Evolutionary conservation across 2,797 vertebrate species (phyloP).

Genomic region (Valencia hispanica): DNA sequence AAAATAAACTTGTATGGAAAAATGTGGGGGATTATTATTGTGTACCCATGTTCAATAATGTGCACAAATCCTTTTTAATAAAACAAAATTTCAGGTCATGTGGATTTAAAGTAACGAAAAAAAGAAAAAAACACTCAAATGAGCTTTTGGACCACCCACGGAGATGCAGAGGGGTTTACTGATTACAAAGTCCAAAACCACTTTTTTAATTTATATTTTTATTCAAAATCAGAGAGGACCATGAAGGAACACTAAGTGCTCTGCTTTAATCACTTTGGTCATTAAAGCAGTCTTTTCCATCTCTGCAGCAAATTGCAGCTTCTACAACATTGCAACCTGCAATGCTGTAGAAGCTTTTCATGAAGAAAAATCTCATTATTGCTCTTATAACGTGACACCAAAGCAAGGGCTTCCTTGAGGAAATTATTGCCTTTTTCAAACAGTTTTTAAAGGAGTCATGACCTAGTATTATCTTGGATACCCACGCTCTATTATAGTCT

Average conservation of each 20-base stretch:
- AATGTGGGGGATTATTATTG: not conserved
- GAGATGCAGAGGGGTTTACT: not conserved
- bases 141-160: not conserved
- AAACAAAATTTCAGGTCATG: not conserved
- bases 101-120: not conserved
- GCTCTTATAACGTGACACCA: slow-evolving; percentile 64
- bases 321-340: not conserved
- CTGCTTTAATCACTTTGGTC: not conserved
- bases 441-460: too few species aligned
- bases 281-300: slow-evolving; percentile 46
- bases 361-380: slow-evolving; percentile 65
- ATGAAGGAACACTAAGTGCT: not conserved
- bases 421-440: slow-evolving; percentile 69
- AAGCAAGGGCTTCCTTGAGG: slow-evolving; percentile 67
- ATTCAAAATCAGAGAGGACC: not conserved
- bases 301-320: slow-evolving; percentile 38
- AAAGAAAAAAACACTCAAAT: not conserved
- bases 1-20: not conserved
- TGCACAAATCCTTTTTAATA: not conserved
- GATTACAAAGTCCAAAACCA: not conserved
- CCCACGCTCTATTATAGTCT: too few species aligned
- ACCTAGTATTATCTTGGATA: too few species aligned
- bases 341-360: slow-evolving; percentile 24
- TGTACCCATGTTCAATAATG: not conserved
- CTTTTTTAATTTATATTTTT: not conserved